A percentile compares a stretch with the other conserved stretches of the same genome.
Conservation (phyloP, 1,140 invertebrate species). For the Eueides isabella region DNA sequence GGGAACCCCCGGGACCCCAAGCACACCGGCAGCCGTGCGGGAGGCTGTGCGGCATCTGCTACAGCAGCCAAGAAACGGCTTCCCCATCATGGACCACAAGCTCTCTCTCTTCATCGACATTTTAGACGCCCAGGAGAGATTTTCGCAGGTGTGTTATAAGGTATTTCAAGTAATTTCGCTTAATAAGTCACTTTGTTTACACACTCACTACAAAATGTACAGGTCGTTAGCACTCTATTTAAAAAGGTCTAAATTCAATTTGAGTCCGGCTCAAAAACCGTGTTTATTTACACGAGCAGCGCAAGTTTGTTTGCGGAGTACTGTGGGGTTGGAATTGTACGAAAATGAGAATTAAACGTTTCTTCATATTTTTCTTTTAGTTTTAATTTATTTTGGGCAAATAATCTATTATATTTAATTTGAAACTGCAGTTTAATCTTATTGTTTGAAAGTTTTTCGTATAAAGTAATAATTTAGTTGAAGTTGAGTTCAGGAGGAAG, state of each 20-base stretch:
- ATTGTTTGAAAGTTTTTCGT: background rate
- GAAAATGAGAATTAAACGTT: constrained; percentile 19
- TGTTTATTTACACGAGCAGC: constrained; percentile 31
- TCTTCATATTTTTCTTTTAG: background rate
- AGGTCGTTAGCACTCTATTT: constrained; percentile 36
- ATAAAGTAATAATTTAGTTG: no score
- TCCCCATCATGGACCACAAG: constrained; percentile 89
- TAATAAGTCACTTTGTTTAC: constrained; percentile 14
- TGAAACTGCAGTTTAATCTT: background rate
- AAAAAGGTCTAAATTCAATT: constrained; percentile 37
- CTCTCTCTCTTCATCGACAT: constrained; percentile 90
- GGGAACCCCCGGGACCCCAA: constrained; percentile 77
- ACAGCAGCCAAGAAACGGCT: constrained; percentile 86
- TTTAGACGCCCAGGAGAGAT: constrained; percentile 89
- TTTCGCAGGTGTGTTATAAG: constrained; percentile 86
- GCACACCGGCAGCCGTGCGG: constrained; percentile 82
- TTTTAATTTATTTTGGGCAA: background rate
- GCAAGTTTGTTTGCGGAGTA: constrained; percentile 26
- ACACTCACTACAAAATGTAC: constrained; percentile 8
- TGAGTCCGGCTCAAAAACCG: constrained; percentile 18
- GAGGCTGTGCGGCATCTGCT: constrained; percentile 87
- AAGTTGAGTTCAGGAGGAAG: background rate
- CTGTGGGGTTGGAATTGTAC: constrained; percentile 21
- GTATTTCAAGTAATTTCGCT: constrained; percentile 10
- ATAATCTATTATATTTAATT: background rate